These are phyloP conservation scores for Batillaria attramentaria DNA, from an alignment of 1,140 invertebrate species.

Conservation along the genomic window DNA sequence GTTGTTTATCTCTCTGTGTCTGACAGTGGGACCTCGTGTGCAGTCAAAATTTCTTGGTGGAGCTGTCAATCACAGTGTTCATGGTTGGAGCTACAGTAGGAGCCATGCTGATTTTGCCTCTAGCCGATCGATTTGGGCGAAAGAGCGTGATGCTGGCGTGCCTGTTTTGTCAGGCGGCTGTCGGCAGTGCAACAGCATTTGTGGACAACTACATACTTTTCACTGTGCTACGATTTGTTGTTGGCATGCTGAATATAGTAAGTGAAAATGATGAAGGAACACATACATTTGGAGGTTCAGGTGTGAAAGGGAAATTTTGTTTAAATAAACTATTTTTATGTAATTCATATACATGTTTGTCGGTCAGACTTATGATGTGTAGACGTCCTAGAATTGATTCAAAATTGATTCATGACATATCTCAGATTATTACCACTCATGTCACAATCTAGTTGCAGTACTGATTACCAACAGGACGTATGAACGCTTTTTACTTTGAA, in stretches of 20 bases:
- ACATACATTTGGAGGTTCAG: neutral
- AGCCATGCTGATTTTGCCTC: constrained; percentile 84
- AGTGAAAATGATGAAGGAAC: no score
- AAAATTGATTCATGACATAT: no score
- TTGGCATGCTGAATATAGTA: constrained; percentile 69
- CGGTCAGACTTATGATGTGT: neutral
- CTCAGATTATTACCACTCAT: no score
- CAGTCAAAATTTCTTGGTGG: constrained; percentile 57
- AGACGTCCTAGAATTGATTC: neutral
- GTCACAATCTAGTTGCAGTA: no score
- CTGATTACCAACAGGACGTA: no score
- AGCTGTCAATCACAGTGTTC: constrained; percentile 77
- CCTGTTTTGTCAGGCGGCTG: constrained; percentile 68
- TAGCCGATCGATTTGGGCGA: constrained; percentile 82
- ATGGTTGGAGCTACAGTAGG: constrained; percentile 88
- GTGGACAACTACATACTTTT: constrained; percentile 59
- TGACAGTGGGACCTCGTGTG: constrained; percentile 70
- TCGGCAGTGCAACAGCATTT: constrained; percentile 59
- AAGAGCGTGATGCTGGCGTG: constrained; percentile 56
- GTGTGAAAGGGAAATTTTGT: neutral
- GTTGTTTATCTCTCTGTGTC: no score
- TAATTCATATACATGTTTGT: constrained; percentile 1
- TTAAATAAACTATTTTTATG: constrained; percentile 8
- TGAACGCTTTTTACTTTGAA: no score
- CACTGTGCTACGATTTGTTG: constrained; percentile 63